phyloP scores from a whole-genome alignment of 2,113 vertebrate species.

The Vicugna pacos region DNA sequence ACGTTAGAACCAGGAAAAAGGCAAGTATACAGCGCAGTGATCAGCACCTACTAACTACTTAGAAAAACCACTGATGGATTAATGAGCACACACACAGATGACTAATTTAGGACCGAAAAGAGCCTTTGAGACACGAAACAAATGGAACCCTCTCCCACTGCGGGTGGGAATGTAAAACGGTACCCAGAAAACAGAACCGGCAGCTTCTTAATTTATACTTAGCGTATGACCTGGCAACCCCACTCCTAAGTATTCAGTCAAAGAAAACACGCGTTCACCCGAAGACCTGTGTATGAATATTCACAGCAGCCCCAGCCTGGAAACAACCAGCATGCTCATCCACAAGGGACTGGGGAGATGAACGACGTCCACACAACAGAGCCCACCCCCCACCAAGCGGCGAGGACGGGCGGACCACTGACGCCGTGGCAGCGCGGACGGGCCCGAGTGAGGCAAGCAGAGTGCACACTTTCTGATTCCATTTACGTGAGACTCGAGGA shows the following conservation, averaged over 20 bases:
- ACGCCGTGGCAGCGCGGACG: not conserved
- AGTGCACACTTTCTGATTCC: rapidly evolving
- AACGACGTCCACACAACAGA: not conserved
- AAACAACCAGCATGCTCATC: not conserved
- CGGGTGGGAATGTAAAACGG: not conserved
- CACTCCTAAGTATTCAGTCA: not conserved
- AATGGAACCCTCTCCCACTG: not conserved
- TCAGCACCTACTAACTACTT: not conserved
- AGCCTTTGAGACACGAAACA: not conserved
- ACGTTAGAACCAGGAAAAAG: not conserved
- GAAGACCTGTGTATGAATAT: not conserved
- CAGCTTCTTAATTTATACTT: not conserved
- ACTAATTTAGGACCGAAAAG: not conserved
- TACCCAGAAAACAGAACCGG: not conserved
- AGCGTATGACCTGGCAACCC: not conserved
- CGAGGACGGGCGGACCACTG: too few relatives aligned
- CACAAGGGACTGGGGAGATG: too few relatives aligned
- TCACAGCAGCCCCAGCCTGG: not conserved
- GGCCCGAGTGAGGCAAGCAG: not conserved
- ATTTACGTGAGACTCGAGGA: not conserved
- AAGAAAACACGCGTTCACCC: not conserved
- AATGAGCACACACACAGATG: not conserved
- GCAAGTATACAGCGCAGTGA: not conserved
- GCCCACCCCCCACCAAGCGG: too few relatives aligned
- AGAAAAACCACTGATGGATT: not conserved